phyloP scores from a whole-genome alignment of 2,888 invertebrate species.

The Ectemnius continuus region DNA sequence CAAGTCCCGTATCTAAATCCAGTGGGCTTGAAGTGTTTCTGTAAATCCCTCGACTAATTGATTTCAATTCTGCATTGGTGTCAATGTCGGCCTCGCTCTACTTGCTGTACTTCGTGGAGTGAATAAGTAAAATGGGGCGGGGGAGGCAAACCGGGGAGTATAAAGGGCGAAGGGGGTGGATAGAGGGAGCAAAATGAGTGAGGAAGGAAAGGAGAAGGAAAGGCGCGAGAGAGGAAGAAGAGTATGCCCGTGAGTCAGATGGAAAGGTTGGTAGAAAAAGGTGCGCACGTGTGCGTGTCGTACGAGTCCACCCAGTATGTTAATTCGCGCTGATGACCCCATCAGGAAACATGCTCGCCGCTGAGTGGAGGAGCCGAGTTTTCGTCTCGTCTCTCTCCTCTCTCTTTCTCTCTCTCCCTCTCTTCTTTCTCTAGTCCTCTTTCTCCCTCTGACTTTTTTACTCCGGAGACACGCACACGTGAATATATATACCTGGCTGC shows the following conservation, averaged over 20 bases:
- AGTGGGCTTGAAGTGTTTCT: too few species aligned
- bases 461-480: slow-evolving; percentile 16
- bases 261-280: slow-evolving; percentile 54
- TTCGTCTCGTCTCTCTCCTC: slow-evolving; percentile 45
- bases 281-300: slow-evolving; percentile 63
- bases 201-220: slow-evolving; percentile 15
- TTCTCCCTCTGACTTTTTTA: background rate
- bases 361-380: slow-evolving; percentile 65
- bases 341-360: slow-evolving; percentile 74
- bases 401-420: slow-evolving; percentile 6
- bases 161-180: background rate
- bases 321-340: slow-evolving; percentile 77
- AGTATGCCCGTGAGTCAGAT: slow-evolving; percentile 21
- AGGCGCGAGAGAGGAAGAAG: slow-evolving; percentile 38
- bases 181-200: slow-evolving; percentile 2
- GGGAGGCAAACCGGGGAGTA: background rate
- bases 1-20: too few species aligned
- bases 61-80: too few species aligned
- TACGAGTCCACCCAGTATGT: slow-evolving; percentile 75
- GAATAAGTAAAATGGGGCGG: too few species aligned
- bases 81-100: too few species aligned
- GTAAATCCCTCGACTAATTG: too few species aligned
- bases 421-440: background rate
- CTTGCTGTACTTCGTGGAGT: too few species aligned
- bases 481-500: slow-evolving; percentile 46